Evolutionary conservation across 2,797 vertebrate species (phyloP), one percentile per base, ranked within the genome.

Genomic region (Cossypha dichroa): DNA sequence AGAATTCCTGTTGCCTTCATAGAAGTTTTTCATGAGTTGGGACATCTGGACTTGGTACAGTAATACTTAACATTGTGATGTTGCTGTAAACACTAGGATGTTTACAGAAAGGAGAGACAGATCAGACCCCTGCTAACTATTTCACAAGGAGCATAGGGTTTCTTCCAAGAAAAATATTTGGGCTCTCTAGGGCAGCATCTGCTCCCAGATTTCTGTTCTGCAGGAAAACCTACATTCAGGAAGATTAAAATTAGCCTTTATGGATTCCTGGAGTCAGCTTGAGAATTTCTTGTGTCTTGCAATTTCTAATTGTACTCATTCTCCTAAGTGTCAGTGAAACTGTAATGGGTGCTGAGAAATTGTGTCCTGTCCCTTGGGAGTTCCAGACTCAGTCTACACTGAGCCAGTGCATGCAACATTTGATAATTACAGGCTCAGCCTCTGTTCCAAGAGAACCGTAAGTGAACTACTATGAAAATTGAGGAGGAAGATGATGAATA

Each of bases 151-250:
- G 94, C 51, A 29, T 94, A 92, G 55, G 23, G 79, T 95, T 97
- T 95, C 93, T 95, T 94, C 93, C 80, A 84, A 79, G 94, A 95
- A 97, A 91, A 95, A 90, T 91, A 94, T 55, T 54, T 78, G 64
- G 60, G 54, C 48, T 22, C 56, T 85, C 22, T 52, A 68, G 72
- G 87, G 40, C 46, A 74, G 89, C 75, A 84, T 92, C 84, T 93
- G 89, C 82, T 92, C 64, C 40, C 68, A 41, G 63, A 70, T 31
- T 85, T 92, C 68, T 85, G n/a, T 80, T 94, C 58, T 90, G 68
- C 51, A 68, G 43, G 34, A 91, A 94, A 84, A 77, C 11, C 38
- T 67, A 8, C 31, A 18, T 72, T 84, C 41, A 66, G 19, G 26
- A 84, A 76, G 75, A 91, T 58, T 51, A 93, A 89, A 92, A 68